These are phyloP conservation scores for Microtus oregoni DNA, from an alignment of 2,113 vertebrate genomes.

Conservation along the genomic window DNA sequence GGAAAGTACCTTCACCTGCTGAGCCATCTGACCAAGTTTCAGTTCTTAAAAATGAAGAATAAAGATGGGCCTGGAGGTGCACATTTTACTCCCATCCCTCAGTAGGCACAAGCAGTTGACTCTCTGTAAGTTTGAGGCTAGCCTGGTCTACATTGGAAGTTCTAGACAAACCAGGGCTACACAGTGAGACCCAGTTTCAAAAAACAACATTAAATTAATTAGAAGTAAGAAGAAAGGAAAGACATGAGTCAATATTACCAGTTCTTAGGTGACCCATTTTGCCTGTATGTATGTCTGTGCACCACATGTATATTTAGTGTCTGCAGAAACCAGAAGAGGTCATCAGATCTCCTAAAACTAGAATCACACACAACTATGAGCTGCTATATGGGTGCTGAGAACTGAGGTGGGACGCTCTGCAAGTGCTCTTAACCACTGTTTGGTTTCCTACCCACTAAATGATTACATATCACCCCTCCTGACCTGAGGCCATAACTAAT, in stretches of 20 bases:
- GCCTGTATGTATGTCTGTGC: background rate
- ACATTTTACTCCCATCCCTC: background rate
- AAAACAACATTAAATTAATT: background rate
- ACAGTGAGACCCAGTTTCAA: background rate
- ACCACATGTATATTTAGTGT: background rate
- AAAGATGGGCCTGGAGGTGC: background rate
- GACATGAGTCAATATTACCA: background rate
- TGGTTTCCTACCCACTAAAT: background rate
- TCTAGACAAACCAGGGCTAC: background rate
- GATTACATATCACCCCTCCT: conserved; percentile 49
- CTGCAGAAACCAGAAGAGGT: background rate
- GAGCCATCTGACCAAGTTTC: background rate
- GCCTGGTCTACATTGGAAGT: background rate
- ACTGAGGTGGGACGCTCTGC: background rate
- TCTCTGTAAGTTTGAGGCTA: background rate
- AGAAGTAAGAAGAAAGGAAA: conserved; percentile 8
- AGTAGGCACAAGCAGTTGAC: background rate
- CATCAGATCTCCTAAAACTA: background rate
- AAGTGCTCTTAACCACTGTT: background rate
- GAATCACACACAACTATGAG: background rate
- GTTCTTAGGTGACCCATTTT: background rate
- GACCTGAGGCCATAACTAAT: conserved; percentile 28
- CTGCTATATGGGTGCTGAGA: no score
- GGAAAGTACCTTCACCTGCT: background rate
- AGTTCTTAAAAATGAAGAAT: no score